Base-by-base conservation (phyloP, 1,140 invertebrate genomes). In the Meteorus sp. region DNA sequence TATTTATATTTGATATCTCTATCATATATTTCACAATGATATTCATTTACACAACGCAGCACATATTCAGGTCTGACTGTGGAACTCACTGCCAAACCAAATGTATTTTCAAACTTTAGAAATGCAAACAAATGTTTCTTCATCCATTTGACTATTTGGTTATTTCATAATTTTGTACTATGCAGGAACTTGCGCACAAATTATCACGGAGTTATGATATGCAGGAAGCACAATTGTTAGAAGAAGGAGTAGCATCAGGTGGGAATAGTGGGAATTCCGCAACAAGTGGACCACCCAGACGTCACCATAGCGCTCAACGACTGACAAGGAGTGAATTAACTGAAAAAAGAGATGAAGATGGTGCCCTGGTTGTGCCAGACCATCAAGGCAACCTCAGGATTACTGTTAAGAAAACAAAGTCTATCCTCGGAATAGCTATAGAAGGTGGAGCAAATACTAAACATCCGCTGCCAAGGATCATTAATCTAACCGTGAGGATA, bases 401-500 rank as follows among this genome's bases (percentile, higher is more conserved):
- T 68, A 91, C 88, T 59, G 90, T 94, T 61, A 91, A 88, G 78
- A 97, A 97, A 80, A 93, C 89, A 15, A 95, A 95, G 81, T 91
- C 94, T 37, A 93, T 94, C 69, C 85, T 98, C 63, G 95, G 95
- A 59, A 94, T 98, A 67, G 95, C 94, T 47, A 97, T 98, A 67
- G 95, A 97, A 83, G 96, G 96, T 58, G 96, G 96, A 47, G 89
- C 91, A 61, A 95, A 98, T 78, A 97, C 94, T 41, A 90, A 91
- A 73, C 94, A 97, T 81, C 91, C 92, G 43, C 83, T 97, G 63
- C 95, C 95, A 23, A 86, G 93, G 72, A 96, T 98, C 71, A 96
- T 97, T 68, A 95, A 95, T 79, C 96, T 98, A 74, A 94, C 97
- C 81, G 94, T 97, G 81, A 86, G 87, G 77, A 9, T 63, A 41